Base-by-base conservation (phyloP, 2,113 vertebrate genomes). In the Carollia perspicillata region DNA sequence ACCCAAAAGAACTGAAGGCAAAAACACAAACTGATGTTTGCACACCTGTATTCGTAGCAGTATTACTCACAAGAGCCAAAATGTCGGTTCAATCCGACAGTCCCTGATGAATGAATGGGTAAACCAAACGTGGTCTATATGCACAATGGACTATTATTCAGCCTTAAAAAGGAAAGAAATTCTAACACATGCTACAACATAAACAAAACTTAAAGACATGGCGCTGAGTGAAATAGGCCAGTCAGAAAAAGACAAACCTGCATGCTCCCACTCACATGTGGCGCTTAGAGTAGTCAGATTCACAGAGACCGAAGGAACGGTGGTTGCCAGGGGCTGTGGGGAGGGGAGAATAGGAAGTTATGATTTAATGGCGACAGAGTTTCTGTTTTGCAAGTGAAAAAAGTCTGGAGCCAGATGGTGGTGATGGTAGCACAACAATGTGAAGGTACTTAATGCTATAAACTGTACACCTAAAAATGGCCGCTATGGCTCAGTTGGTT, bases 51-150 rank as follows among this genome's bases (percentile, higher is more conserved):
- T 33, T 26, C 58, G 2, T 3, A 35, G 40, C 8, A 8, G 37
- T 44, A 1, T 74, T 18, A 8, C 6, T 49, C 49, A 84, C 72
- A 20, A 3, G 13, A 66, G 26, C 75, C 58, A 23, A 35, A 60
- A 11, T 65, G 3, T 7, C 10, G 40, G 18, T 81, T 42, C 17
- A 11, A 23, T 37, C 20, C 4, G 23, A 42, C 17, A 5, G 33
- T 12, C n/a, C 5, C 14, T 2, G 5, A 53, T 6, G 26, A 18
- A 4, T 4, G 47, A 30, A 12, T 3, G 3, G 8, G 60, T n/a
- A 60, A 80, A 49, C 14, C 18, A 22, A 33, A 37, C 1, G 33
- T 2, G 4, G 51, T 18, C 79, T 47, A 28, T 8, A n/a, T 44
- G 20, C 10, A 49, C 63, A 8, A 33, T 12, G 30, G 53, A 51